Evolutionary conservation across 2,113 vertebrate genomes (phyloP).

Genomic region (Sporophila hypoxantha): DNA sequence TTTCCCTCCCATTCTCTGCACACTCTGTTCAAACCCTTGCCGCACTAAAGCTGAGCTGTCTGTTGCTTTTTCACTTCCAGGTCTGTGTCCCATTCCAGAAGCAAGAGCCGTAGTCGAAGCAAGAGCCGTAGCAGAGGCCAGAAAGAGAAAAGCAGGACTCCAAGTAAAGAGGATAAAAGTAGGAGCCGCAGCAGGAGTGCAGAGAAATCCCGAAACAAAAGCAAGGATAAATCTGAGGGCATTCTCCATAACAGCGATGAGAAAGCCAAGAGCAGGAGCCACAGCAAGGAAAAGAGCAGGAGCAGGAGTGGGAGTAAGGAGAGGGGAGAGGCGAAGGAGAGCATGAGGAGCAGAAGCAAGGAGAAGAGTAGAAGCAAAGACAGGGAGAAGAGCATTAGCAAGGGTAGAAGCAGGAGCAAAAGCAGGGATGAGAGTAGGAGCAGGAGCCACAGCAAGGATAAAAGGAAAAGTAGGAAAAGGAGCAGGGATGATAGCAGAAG

Average conservation of each 20-base stretch:
- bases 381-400: slow-evolving; percentile 60
- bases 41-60: neutral
- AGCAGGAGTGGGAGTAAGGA: slow-evolving; percentile 68
- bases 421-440: slow-evolving; percentile 64
- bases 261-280: slow-evolving; percentile 67
- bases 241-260: slow-evolving; percentile 61
- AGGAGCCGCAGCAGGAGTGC: slow-evolving; percentile 72
- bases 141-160: slow-evolving; percentile 81
- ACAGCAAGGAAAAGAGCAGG: slow-evolving; percentile 65
- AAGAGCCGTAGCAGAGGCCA: slow-evolving; percentile 71
- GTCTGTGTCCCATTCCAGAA: slow-evolving; percentile 82
- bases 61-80: slow-evolving; percentile 60
- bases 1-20: fast-evolving
- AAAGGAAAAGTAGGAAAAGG: slow-evolving; percentile 72
- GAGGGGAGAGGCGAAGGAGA: slow-evolving; percentile 61
- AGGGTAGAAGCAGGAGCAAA: slow-evolving; percentile 64
- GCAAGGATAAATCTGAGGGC: slow-evolving; percentile 63
- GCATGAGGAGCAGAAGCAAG: slow-evolving; percentile 57
- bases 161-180: slow-evolving; percentile 72
- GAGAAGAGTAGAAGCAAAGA: slow-evolving; percentile 68
- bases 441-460: slow-evolving; percentile 70
- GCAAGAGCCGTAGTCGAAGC: slow-evolving; percentile 78
- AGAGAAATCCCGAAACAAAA: slow-evolving; percentile 69
- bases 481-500: slow-evolving; percentile 67
- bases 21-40: neutral